Evolutionary conservation across 2,797 vertebrate genomes (phyloP).

Genomic region (Echeneis naucrates): DNA sequence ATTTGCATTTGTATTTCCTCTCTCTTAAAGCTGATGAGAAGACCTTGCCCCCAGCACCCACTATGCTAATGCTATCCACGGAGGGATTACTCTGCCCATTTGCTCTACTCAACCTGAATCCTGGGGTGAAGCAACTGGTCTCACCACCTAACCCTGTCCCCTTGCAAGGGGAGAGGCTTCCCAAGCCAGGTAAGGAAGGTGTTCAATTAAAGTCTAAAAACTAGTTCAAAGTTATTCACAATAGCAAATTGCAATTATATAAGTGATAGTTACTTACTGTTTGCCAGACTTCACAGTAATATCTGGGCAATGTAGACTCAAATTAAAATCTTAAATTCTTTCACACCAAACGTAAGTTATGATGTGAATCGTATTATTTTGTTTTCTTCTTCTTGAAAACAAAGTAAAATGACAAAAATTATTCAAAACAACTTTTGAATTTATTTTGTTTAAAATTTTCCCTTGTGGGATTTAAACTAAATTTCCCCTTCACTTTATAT

Average conservation of each 20-base stretch:
- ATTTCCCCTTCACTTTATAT: too few species aligned
- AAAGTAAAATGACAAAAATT: too few species aligned
- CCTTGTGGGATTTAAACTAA: too few species aligned
- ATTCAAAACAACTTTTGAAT: too few species aligned
- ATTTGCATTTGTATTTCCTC: neutral
- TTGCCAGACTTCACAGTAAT: neutral
- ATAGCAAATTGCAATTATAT: neutral
- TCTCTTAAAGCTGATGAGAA: slow-evolving; percentile 89
- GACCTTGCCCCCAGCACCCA: slow-evolving; percentile 89
- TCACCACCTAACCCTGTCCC: slow-evolving; percentile 69
- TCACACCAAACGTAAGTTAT: too few species aligned
- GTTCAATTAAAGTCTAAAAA: neutral
- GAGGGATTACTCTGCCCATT: slow-evolving; percentile 96
- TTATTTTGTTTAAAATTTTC: too few species aligned
- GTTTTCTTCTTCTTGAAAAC: too few species aligned
- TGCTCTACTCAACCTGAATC: slow-evolving; percentile 93
- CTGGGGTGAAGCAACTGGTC: slow-evolving; percentile 86
- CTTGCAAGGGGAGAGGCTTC: slow-evolving; percentile 87
- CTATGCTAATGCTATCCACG: slow-evolving; percentile 94
- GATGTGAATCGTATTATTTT: too few species aligned
- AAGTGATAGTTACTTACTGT: slow-evolving; percentile 4
- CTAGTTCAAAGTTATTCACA: neutral
- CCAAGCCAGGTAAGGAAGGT: slow-evolving; percentile 84
- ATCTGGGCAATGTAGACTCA: too few species aligned
- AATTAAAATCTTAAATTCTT: too few species aligned